Evolutionary conservation across 2,113 vertebrate species (phyloP).

Genomic region (Clarias macrocephalus): DNA sequence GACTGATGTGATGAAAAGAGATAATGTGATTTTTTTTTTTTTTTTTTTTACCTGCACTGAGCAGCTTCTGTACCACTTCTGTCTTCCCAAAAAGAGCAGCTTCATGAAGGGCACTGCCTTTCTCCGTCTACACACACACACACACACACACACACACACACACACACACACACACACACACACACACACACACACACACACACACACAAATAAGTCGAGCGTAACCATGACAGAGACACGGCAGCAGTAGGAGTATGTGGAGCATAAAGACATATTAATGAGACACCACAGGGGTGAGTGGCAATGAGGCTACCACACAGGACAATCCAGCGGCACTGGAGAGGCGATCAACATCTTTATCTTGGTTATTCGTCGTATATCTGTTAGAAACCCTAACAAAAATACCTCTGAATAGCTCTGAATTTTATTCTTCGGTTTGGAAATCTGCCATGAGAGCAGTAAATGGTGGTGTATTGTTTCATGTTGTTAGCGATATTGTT

Average conservation of each 20-base stretch:
- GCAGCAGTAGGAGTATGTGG: constrained; percentile 10
- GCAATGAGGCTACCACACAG: neutral
- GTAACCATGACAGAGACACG: neutral
- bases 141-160: constrained; percentile 30
- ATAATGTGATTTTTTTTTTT: neutral
- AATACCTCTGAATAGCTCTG: neutral
- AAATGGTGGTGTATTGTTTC: neutral
- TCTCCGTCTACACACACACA: constrained; percentile 82
- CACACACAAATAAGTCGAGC: neutral
- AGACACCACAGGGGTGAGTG: neutral
- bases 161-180: constrained; percentile 2
- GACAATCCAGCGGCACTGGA: neutral
- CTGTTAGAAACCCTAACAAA: neutral
- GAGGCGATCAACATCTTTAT: neutral
- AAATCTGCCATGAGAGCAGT: neutral
- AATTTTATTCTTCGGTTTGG: neutral
- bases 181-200: constrained; percentile 38
- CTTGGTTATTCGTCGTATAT: neutral
- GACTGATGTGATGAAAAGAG: neutral
- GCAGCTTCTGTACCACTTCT: constrained; percentile 95
- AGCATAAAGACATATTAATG: constrained; percentile 19
- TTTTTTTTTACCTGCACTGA: constrained; percentile 82
- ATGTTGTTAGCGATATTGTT: neutral
- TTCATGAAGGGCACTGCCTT: constrained; percentile 98
- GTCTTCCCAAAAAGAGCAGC: constrained; percentile 96